A percentile compares a stretch with the other conserved stretches of the same genome.
Conservation (phyloP, 92 coral and sea anemone genomes). For the Actinostola sp. region DNA sequence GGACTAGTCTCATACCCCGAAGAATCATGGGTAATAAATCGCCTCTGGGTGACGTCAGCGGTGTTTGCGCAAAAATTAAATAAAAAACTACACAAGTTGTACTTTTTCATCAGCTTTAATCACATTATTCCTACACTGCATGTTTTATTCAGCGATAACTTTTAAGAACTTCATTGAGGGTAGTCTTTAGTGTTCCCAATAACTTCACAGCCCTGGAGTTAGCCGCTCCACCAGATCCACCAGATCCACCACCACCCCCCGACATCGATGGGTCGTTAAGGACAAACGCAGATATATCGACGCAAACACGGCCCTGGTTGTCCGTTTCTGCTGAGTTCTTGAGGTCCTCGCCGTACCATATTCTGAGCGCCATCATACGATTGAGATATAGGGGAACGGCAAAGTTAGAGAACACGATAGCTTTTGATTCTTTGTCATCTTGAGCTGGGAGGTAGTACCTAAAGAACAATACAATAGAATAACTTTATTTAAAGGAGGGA, state of each 20-base stretch:
- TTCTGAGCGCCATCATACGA: constrained; percentile 24
- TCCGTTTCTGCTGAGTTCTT: constrained; percentile 33
- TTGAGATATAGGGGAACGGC: constrained; percentile 22
- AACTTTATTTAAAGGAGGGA: no score
- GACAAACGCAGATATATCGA: constrained; percentile 17
- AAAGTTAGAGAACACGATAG: constrained; percentile 36
- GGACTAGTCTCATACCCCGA: not conserved
- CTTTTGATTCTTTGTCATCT: constrained; percentile 30
- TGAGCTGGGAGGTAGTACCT: constrained; percentile 41
- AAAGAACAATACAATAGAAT: no score
- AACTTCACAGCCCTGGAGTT: constrained; percentile 4
- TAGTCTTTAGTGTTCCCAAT: not conserved
- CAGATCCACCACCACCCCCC: constrained; percentile 4
- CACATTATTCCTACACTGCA: not conserved
- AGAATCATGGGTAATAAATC: not conserved
- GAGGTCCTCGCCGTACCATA: constrained; percentile 49
- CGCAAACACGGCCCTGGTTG: constrained; percentile 47
- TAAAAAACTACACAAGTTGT: not conserved
- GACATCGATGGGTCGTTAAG: not conserved
- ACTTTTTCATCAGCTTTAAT: not conserved
- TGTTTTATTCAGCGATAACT: not conserved
- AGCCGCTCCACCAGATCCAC: not conserved
- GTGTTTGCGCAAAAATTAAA: not conserved
- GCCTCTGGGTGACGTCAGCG: not conserved
- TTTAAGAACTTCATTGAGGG: constrained; percentile 8